A percentile compares a stretch with the other conserved stretches of the same genome.
These are phyloP conservation scores for Dendrolimus pini DNA, from an alignment of 2,888 invertebrate genomes.

Conservation along the genomic window DNA sequence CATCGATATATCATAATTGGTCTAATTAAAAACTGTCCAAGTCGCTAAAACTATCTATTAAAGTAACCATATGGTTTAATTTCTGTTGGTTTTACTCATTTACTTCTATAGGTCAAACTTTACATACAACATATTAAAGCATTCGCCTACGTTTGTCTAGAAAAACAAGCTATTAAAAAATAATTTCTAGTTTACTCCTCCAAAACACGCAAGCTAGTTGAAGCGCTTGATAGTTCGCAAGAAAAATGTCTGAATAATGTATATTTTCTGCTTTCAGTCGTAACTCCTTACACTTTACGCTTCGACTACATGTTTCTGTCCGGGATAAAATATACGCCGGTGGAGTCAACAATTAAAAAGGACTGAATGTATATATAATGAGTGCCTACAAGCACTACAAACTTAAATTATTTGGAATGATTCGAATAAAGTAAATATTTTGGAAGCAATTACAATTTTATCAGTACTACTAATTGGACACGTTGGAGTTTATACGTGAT, in stretches of 20 bases:
- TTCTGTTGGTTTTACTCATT: no score
- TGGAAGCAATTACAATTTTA: no score
- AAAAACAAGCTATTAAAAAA: conserved; percentile 25
- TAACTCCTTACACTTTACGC: conserved; percentile 40
- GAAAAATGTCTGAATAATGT: conserved; percentile 60
- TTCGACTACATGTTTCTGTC: conserved; percentile 27
- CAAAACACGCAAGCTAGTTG: conserved; percentile 55
- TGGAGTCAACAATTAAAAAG: no score
- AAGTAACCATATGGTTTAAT: no score
- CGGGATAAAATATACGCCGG: conserved; percentile 18
- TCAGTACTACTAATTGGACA: no score
- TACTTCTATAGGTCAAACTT: conserved; percentile 21
- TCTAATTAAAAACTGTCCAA: not conserved
- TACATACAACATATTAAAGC: conserved; percentile 15
- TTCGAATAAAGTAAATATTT: no score
- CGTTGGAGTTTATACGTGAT: no score
- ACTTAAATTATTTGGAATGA: no score
- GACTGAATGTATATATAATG: no score
- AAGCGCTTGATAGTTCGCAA: conserved; percentile 53
- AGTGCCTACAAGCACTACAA: no score
- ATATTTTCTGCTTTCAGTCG: conserved; percentile 39
- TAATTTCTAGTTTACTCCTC: conserved; percentile 31
- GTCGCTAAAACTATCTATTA: no score
- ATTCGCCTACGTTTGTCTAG: conserved; percentile 19
- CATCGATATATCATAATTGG: not conserved